Evolutionary conservation across 2,888 invertebrate species (phyloP).

Genomic region (Pediacus dermestoides): DNA sequence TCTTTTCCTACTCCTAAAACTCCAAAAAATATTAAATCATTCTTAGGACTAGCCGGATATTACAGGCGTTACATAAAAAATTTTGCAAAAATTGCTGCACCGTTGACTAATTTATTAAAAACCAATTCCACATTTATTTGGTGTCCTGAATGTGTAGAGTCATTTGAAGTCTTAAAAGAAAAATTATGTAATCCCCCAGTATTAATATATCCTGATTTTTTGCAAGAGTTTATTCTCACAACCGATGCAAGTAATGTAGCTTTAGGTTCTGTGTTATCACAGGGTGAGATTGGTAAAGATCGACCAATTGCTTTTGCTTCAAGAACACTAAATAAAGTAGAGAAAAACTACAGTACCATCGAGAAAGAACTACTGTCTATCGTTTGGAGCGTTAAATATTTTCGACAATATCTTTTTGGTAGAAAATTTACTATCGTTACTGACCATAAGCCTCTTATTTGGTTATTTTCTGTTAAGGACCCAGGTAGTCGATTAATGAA

Average conservation of each 20-base stretch:
- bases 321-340: conserved; percentile 31
- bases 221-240: conserved; percentile 8
- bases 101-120: conserved; percentile 19
- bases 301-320: conserved; percentile 36
- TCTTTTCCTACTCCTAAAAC: conserved; percentile 22
- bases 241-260: conserved; percentile 12
- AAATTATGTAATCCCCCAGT: conserved; percentile 12
- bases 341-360: conserved; percentile 36
- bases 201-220: conserved; percentile 13
- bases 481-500: conserved; percentile 32
- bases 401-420: too few relatives aligned
- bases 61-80: conserved; percentile 24
- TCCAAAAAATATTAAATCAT: conserved; percentile 20
- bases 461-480: conserved; percentile 36
- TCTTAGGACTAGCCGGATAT: conserved; percentile 25
- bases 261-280: conserved; percentile 13
- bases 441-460: conserved; percentile 37
- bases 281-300: conserved; percentile 26
- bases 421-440: conserved; percentile 35
- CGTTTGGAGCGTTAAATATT: conserved; percentile 1
- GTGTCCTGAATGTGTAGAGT: conserved; percentile 6
- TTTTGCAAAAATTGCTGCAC: conserved; percentile 21
- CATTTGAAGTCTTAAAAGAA: conserved; percentile 11
- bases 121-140: conserved; percentile 20
- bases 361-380: conserved; percentile 39